Evolutionary conservation across 30 jellyfish, hydroid and myxozoan species (phyloP), one percentile per base, ranked within the genome.

Genomic region (Aurelia sp.): DNA sequence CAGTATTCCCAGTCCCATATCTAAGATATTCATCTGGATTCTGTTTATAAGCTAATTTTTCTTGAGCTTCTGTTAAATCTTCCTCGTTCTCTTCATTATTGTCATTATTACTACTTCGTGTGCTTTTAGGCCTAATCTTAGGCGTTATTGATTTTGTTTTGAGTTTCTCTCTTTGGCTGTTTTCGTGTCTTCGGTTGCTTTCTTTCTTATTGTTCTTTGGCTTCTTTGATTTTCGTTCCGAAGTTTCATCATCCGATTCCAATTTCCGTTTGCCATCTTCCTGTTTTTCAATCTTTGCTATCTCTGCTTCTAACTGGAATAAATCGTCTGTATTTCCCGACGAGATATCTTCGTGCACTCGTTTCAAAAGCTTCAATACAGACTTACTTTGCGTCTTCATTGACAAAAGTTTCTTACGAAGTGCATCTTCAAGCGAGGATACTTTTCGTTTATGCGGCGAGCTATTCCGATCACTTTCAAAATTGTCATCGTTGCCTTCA

Each of bases 341-440:
- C 12, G 98, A 78, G 21, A 95, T 95, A 50, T 95, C 99, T 44
- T 80, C 91, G 82, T 95, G 99, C 6, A 95, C 99, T 40, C 99
- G 86, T 63, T 95, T 84, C 77, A 95, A 80, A 17, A 95, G 86
- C 37, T 86, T 75, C 83, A 95, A 63, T 19, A 90, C 97, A 21
- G 99, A 75, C 37, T 91, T 71, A 74, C 99, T 95, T 70, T 95
- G 97, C 74, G 96, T 84, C 41, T 84, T 78, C 99, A 95, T 95
- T 15, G 99, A 89, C 22, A 89, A 30, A 30, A 95, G 92, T 59
- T 87, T 89, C 63, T 76, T 81, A 23, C 96, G 93, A 20, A 95
- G 79, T 21, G 97, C 89, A n/a, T 88, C 98, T 76, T 95, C 99
- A 58, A 95, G 92, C 52, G 97, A 75, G 20, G 89, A 86, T 10